These are phyloP conservation scores for Anneissia japonica DNA, from an alignment of 35 echinoderm and acorn worm genomes.

Conservation along the genomic window DNA sequence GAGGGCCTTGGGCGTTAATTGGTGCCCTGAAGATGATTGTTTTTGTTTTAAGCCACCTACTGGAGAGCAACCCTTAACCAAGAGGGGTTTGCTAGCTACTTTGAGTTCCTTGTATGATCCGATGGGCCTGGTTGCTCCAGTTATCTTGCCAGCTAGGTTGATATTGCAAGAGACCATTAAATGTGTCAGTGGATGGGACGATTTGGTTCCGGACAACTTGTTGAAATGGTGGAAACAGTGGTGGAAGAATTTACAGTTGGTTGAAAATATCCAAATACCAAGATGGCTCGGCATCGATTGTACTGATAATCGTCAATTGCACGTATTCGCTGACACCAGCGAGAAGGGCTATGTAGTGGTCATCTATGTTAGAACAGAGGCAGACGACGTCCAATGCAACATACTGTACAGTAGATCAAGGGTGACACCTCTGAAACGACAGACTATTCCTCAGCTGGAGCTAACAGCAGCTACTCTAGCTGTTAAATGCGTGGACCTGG, in stretches of 20 bases:
- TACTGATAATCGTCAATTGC: not conserved
- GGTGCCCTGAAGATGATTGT: not conserved
- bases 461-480: not conserved
- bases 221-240: not conserved
- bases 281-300: not conserved
- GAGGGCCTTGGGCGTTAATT: not conserved
- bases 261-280: not conserved
- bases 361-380: no score
- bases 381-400: no score
- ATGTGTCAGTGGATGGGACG: constrained; percentile 34
- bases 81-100: not conserved
- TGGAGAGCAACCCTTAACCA: not conserved
- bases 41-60: not conserved
- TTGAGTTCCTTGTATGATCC: constrained; percentile 61
- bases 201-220: not conserved
- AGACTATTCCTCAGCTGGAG: no score
- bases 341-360: no score
- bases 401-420: no score
- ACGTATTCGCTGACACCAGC: no score
- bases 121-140: constrained; percentile 45
- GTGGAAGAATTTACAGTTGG: not conserved
- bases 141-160: constrained; percentile 29
- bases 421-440: no score
- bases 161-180: constrained; percentile 51
- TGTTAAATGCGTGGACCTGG: not conserved